These are phyloP conservation scores for Ophion costatus DNA, from an alignment of 2,888 invertebrate species.

Conservation along the genomic window DNA sequence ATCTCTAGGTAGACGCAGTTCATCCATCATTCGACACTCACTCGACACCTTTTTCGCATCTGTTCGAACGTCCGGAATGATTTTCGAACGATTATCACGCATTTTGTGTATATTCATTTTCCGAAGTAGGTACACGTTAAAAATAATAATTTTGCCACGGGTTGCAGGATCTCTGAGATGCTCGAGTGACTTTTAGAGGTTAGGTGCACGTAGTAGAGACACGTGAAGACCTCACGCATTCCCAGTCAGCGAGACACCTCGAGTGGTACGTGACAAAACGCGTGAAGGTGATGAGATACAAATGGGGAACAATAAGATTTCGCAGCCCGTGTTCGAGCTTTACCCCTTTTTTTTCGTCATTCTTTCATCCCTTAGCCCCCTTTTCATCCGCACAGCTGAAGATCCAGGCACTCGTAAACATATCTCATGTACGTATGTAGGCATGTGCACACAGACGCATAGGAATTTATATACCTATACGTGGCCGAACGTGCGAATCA, in stretches of 20 bases:
- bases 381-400: slow-evolving; percentile 49
- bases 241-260: slow-evolving; percentile 41
- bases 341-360: slow-evolving; percentile 38
- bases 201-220: not conserved
- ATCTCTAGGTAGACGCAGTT: too few species aligned
- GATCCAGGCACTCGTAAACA: slow-evolving; percentile 57
- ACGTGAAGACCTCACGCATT: slow-evolving; percentile 29
- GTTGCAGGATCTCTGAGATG: not conserved
- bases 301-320: slow-evolving; percentile 64
- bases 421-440: slow-evolving; percentile 17
- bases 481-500: slow-evolving; percentile 63
- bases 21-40: not conserved
- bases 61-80: too few species aligned
- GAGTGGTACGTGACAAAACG: slow-evolving; percentile 55
- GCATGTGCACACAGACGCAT: not conserved
- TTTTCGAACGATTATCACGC: not conserved
- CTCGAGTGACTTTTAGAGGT: not conserved
- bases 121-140: not conserved
- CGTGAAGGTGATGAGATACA: slow-evolving; percentile 58
- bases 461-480: slow-evolving; percentile 13
- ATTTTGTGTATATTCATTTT: not conserved
- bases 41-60: not conserved
- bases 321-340: slow-evolving; percentile 54
- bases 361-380: slow-evolving; percentile 31
- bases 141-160: slow-evolving; percentile 25